phyloP scores from a whole-genome alignment of 2,797 vertebrate genomes.

The Myotis myotis region DNA sequence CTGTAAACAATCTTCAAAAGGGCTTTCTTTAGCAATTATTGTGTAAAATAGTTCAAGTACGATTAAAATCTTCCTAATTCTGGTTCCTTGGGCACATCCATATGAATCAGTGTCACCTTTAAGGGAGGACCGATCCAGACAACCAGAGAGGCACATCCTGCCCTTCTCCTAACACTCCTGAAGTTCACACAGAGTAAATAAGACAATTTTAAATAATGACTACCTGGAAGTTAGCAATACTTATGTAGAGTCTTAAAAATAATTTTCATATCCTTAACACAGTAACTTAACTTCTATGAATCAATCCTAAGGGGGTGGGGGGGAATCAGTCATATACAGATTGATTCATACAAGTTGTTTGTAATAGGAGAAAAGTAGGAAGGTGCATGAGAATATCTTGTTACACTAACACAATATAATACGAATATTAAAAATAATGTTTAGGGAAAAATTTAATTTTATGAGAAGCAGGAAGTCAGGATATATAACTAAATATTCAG shows the following conservation, averaged over 20 bases:
- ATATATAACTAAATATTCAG: constrained; percentile 6
- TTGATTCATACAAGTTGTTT: background rate
- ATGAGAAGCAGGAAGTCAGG: constrained; percentile 24
- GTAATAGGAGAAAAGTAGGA: background rate
- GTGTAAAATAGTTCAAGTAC: background rate
- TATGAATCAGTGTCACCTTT: background rate
- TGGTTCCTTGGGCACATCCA: background rate
- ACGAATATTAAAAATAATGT: constrained; percentile 1
- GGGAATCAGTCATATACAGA: background rate
- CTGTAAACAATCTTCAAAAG: constrained; percentile 24
- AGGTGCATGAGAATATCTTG: background rate
- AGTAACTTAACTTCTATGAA: constrained; percentile 6
- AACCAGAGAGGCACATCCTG: background rate
- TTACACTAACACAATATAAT: background rate
- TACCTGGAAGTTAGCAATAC: constrained; percentile 7
- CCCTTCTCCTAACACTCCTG: background rate
- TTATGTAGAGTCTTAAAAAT: constrained; percentile 42
- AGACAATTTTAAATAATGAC: background rate
- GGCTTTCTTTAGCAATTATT: background rate
- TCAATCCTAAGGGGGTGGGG: background rate
- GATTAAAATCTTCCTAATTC: constrained; percentile 37
- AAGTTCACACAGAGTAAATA: background rate
- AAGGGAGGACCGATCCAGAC: background rate
- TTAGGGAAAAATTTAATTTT: background rate
- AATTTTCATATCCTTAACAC: constrained; percentile 17